Evolutionary conservation across 64 coral and sea anemone species (phyloP).

Genomic region (Cladopsammia gracilis): DNA sequence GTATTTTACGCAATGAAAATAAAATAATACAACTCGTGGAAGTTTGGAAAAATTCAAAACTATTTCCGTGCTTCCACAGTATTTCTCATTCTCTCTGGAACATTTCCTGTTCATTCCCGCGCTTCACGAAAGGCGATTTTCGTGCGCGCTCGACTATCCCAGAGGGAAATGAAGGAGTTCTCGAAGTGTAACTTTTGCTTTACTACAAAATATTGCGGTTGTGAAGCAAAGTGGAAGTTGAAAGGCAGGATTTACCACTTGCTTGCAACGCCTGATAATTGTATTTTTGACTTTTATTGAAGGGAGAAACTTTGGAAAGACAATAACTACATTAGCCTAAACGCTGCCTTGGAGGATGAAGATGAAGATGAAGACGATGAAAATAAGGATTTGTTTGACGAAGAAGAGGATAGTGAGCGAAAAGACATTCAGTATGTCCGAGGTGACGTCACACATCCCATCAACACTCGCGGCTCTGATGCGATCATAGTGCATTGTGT

Average conservation of each 20-base stretch:
- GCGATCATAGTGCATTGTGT: conserved; percentile 91
- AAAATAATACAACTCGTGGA: too few relatives aligned
- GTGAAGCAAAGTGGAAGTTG: too few relatives aligned
- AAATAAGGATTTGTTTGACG: conserved; percentile 44
- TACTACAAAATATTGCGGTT: too few relatives aligned
- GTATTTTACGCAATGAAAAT: too few relatives aligned
- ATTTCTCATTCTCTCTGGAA: too few relatives aligned
- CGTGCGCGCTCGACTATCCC: background rate
- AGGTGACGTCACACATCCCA: conserved; percentile 89
- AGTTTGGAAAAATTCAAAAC: too few relatives aligned
- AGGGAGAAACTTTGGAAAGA: conserved; percentile 87
- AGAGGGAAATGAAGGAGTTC: too few relatives aligned
- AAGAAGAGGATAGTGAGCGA: conserved; percentile 48
- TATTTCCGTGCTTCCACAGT: too few relatives aligned
- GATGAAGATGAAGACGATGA: conserved; percentile 69
- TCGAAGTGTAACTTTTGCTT: too few relatives aligned
- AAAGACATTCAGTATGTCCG: conserved; percentile 81
- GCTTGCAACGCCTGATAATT: background rate
- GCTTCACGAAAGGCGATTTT: too few relatives aligned
- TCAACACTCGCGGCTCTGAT: conserved; percentile 60
- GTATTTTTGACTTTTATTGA: background rate
- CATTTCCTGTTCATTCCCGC: too few relatives aligned
- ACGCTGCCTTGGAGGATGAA: conserved; percentile 55
- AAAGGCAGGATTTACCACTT: too few relatives aligned
- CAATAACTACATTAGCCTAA: conserved; percentile 61